Evolutionary conservation across 1,140 invertebrate genomes (phyloP).

Genomic region (Ooceraea biroi): DNA sequence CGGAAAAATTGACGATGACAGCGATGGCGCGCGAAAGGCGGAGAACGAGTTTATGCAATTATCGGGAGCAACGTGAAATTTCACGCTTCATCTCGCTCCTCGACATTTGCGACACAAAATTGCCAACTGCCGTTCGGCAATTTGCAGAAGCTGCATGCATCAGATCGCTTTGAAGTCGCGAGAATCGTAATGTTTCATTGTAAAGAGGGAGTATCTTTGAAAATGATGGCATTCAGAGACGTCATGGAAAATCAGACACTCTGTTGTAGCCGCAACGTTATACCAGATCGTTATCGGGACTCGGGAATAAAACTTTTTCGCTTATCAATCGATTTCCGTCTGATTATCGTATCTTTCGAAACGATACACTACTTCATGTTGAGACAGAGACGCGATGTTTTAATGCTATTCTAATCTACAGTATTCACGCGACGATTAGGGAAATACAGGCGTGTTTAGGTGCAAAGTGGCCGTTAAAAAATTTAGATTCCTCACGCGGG

Average conservation of each 20-base stretch:
- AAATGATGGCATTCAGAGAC: slow-evolving; percentile 10
- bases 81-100: background rate
- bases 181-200: background rate
- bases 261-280: background rate
- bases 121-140: background rate
- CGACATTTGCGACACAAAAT: background rate
- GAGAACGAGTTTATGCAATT: slow-evolving; percentile 65
- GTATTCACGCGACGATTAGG: slow-evolving; percentile 21
- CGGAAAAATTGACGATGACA: slow-evolving; percentile 71
- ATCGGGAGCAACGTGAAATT: background rate
- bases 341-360: slow-evolving; percentile 47
- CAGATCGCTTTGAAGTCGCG: background rate
- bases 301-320: slow-evolving; percentile 32
- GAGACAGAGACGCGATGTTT: slow-evolving; percentile 33
- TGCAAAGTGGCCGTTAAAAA: slow-evolving; percentile 42
- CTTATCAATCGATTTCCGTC: slow-evolving; percentile 49
- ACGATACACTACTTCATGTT: slow-evolving; percentile 28
- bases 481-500: slow-evolving; percentile 54
- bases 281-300: slow-evolving; percentile 38
- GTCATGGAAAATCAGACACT: background rate
- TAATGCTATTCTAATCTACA: background rate
- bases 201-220: slow-evolving; percentile 5
- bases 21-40: slow-evolving; percentile 35
- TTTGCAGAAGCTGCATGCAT: background rate
- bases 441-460: background rate